Conservation (phyloP, 1,140 invertebrate species). For the Pemphigus obesinymphae region DNA sequence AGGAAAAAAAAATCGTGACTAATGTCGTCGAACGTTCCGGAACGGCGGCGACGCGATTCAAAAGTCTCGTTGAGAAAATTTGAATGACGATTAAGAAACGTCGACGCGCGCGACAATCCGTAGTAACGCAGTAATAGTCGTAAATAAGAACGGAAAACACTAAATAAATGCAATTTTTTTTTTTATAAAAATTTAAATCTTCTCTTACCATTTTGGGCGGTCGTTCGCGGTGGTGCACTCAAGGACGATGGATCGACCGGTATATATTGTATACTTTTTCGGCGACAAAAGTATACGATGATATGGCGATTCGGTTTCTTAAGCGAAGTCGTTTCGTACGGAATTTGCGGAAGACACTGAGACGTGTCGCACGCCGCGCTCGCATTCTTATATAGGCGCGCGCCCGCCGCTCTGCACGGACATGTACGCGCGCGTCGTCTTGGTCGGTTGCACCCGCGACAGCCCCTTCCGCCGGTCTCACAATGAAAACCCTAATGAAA, state of each 20-base stretch:
- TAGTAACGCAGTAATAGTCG: no score
- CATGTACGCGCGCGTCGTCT: not conserved
- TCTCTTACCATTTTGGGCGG: not conserved
- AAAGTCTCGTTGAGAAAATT: not conserved
- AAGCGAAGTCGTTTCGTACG: not conserved
- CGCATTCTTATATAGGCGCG: conserved; percentile 19
- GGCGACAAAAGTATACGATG: not conserved
- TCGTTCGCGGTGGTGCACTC: not conserved
- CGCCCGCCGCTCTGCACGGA: not conserved
- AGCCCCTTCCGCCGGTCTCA: not conserved
- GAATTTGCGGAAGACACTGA: conserved; percentile 4
- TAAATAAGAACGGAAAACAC: not conserved
- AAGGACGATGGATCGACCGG: not conserved
- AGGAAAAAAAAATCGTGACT: conserved; percentile 20
- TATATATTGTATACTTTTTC: not conserved
- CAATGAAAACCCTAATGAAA: no score
- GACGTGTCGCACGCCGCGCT: not conserved
- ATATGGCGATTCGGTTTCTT: not conserved
- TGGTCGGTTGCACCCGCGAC: conserved; percentile 31
- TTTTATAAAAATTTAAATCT: not conserved
- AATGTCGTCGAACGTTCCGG: conserved; percentile 2
- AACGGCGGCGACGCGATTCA: not conserved
- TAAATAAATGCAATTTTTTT: no score
- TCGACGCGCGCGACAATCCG: no score
- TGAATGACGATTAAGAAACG: not conserved